A percentile compares a stretch with the other conserved stretches of the same genome.
Evolutionary conservation across 2,888 invertebrate species (phyloP).

Genomic region (Endomychus coccineus): DNA sequence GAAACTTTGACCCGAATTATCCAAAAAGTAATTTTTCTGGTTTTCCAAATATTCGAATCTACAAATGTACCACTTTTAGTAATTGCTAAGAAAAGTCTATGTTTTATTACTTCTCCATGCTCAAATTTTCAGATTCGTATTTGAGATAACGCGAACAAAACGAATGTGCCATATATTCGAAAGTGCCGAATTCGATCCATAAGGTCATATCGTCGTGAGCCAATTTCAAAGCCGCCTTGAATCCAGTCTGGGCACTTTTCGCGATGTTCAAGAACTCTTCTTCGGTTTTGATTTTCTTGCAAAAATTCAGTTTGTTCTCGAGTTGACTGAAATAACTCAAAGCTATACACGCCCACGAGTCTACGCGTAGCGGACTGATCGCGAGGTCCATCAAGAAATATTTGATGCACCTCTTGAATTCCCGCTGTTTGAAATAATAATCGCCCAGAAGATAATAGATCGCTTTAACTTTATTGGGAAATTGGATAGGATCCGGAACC

Average conservation of each 20-base stretch:
- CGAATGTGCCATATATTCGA: constrained; percentile 84
- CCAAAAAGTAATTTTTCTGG: constrained; percentile 71
- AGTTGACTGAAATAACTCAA: constrained; percentile 70
- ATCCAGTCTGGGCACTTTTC: constrained; percentile 70
- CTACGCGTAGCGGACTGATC: constrained; percentile 69
- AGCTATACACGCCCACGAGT: constrained; percentile 91
- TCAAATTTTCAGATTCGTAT: constrained; percentile 67
- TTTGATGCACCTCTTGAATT: constrained; percentile 61
- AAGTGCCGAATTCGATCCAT: constrained; percentile 87
- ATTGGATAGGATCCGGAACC: constrained; percentile 34
- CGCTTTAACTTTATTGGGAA: constrained; percentile 48
- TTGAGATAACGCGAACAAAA: constrained; percentile 81
- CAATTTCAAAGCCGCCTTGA: constrained; percentile 68
- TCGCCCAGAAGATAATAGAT: constrained; percentile 90
- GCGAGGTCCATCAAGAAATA: constrained; percentile 80
- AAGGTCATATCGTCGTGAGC: constrained; percentile 66
- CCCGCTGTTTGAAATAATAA: constrained; percentile 84
- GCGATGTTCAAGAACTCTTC: constrained; percentile 62
- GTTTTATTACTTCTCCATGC: constrained; percentile 54
- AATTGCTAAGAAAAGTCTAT: background rate
- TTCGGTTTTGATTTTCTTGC: constrained; percentile 52
- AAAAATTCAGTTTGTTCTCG: constrained; percentile 73
- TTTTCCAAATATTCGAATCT: constrained; percentile 65
- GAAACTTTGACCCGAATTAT: constrained; percentile 73
- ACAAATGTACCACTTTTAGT: constrained; percentile 6